Evolutionary conservation across 2,113 vertebrate genomes (phyloP), one percentile per base, ranked within the genome.

Genomic region (Garra rufa): DNA sequence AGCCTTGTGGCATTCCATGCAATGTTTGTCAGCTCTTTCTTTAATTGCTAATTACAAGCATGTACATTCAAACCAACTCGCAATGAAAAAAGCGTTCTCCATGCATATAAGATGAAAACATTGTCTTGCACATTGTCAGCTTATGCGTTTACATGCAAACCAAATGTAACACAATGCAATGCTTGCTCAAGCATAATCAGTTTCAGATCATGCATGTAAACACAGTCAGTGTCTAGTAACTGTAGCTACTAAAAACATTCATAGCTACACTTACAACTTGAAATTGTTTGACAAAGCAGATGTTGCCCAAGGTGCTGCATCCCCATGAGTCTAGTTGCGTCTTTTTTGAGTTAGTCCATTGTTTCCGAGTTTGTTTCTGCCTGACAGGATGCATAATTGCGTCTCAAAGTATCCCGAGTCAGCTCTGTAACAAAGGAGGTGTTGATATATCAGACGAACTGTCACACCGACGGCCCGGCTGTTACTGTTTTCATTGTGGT

Each of bases 401-500:
- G 70, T 63, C 74, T 82, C 57, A 63, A 87, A 30, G 38, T 43
- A n/a, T 59, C 65, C 55, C 30, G 41, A 81, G 9, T 69, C 59
- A 46, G 57, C 61, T 30, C 76, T 82, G 50, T 28, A 82, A 63
- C 85, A 88, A 87, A 78, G 41, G 38, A 11, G 50, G 76, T 88
- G 86, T 89, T 92, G 71, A 57, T 88, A 81, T 86, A 84, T 89
- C 79, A 67, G 28, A 76, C n/a, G 71, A 85, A 75, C 85, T 86
- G 85, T 63, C 30, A 76, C 41, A 81, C 28, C 38, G 83, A 88
- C 82, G 71, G 82, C 48, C 55, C 84, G 89, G 59, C 73, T 73
- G 85, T 87, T 74, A 63, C 71, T 76, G 9, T 77, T 88, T 41
- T 85, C 15, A 13, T 78, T 91, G 89, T 83, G 89, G 90, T 90